Evolutionary conservation across 2,888 invertebrate genomes (phyloP).

Genomic region (Rotaria magnacalcarata): DNA sequence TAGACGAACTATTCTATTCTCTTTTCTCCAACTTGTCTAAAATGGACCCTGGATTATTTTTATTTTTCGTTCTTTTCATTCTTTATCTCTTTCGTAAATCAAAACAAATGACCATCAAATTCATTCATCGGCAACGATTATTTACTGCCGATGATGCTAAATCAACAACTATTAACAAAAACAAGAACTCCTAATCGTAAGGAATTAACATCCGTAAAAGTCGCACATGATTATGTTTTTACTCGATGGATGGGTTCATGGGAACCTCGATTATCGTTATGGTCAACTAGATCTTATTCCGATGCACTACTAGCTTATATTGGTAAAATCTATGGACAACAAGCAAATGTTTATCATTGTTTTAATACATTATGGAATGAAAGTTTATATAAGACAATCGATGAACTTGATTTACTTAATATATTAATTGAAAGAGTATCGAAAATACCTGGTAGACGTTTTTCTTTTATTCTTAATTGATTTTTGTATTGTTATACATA

Average conservation of each 20-base stretch:
- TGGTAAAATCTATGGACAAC: slow-evolving; percentile 10
- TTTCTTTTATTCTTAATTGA: no score
- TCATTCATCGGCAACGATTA: not conserved
- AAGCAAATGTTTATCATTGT: not conserved
- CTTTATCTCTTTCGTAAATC: not conserved
- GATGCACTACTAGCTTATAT: not conserved
- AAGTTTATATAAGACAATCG: not conserved
- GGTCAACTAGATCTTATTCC: not conserved
- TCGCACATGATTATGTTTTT: not conserved
- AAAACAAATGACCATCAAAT: not conserved
- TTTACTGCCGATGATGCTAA: not conserved
- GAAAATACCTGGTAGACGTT: not conserved
- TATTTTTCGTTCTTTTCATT: not conserved
- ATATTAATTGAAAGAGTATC: not conserved
- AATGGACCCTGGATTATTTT: not conserved
- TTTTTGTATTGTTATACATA: no score
- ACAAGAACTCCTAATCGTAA: not conserved
- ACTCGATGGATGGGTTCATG: slow-evolving; percentile 10
- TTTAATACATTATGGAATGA: not conserved
- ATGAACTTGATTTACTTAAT: slow-evolving; percentile 19
- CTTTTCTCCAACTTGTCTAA: not conserved
- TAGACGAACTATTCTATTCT: no score
- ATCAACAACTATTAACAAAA: not conserved
- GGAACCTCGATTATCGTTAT: not conserved
- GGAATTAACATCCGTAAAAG: not conserved